A percentile compares a stretch with the other conserved stretches of the same genome.
Conservation (phyloP, 1,140 invertebrate genomes). For the Cheumatopsyche charites region DNA sequence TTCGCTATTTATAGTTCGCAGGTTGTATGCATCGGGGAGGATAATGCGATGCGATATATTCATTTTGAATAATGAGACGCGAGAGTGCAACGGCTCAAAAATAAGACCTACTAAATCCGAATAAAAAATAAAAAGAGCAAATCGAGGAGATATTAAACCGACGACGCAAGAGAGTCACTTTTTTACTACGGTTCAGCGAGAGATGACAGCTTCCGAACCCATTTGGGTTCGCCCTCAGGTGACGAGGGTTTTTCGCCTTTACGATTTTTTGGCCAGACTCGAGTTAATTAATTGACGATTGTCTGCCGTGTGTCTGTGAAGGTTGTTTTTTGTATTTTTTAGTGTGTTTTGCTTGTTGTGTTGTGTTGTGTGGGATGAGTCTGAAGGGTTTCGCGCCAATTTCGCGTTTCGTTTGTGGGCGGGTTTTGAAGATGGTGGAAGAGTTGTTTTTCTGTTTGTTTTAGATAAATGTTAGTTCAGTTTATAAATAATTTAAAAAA, state of each 20-base stretch:
- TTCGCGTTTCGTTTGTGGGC: too few species aligned
- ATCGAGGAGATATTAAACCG: too few species aligned
- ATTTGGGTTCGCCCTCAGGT: not conserved
- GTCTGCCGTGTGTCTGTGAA: too few species aligned
- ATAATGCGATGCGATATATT: constrained; percentile 26
- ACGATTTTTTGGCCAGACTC: not conserved
- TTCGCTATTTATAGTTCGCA: constrained; percentile 38
- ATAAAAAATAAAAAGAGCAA: not conserved
- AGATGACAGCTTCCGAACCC: constrained; percentile 10
- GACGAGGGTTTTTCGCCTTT: not conserved
- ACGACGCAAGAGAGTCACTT: not conserved
- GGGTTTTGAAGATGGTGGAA: too few species aligned
- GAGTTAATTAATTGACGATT: too few species aligned
- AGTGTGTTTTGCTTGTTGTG: too few species aligned
- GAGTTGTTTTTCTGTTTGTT: too few species aligned
- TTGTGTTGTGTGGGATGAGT: too few species aligned
- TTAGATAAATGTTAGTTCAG: too few species aligned
- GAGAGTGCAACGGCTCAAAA: not conserved
- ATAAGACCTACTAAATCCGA: not conserved
- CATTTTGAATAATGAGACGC: constrained; percentile 26
- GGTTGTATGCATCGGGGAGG: constrained; percentile 26
- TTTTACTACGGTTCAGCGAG: not conserved
- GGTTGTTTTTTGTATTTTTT: too few species aligned
- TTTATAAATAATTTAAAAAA: too few species aligned
- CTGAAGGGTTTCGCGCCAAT: too few species aligned